Percentiles rank a stretch among this genome's conserved stretches.
These are phyloP conservation scores for Ferdinandea cuprea DNA, from an alignment of 2,888 invertebrate species.

Conservation along the genomic window DNA sequence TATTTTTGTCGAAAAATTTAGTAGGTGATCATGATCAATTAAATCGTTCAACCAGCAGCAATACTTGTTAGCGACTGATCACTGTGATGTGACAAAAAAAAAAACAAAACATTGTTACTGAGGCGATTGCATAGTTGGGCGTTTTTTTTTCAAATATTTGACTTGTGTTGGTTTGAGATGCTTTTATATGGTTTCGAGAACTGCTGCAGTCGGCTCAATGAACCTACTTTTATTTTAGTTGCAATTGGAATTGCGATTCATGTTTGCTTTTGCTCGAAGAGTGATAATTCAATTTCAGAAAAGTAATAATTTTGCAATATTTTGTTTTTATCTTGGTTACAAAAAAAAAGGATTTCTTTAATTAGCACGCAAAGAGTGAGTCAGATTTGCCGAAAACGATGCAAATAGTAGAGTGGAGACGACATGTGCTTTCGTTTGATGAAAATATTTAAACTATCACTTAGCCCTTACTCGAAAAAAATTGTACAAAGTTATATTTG, in stretches of 20 bases:
- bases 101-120: too few relatives aligned
- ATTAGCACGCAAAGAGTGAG: constrained; percentile 52
- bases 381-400: constrained; percentile 30
- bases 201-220: constrained; percentile 47
- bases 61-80: constrained; percentile 26
- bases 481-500: not conserved
- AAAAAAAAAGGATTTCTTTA: constrained; percentile 10
- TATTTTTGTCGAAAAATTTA: constrained; percentile 13
- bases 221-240: constrained; percentile 37
- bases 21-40: constrained; percentile 47
- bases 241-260: not conserved
- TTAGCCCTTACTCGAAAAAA: constrained; percentile 35
- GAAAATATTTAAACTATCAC: constrained; percentile 56
- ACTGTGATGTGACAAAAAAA: constrained; percentile 26
- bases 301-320: constrained; percentile 36
- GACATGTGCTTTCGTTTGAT: constrained; percentile 27
- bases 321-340: not conserved
- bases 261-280: not conserved
- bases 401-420: constrained; percentile 16
- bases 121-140: not conserved
- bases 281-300: constrained; percentile 57
- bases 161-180: constrained; percentile 11
- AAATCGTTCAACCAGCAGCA: constrained; percentile 47
- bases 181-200: constrained; percentile 8
- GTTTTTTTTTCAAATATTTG: constrained; percentile 1